phyloP scores from a whole-genome alignment of 2,797 vertebrate species.

The Crenichthys baileyi region DNA sequence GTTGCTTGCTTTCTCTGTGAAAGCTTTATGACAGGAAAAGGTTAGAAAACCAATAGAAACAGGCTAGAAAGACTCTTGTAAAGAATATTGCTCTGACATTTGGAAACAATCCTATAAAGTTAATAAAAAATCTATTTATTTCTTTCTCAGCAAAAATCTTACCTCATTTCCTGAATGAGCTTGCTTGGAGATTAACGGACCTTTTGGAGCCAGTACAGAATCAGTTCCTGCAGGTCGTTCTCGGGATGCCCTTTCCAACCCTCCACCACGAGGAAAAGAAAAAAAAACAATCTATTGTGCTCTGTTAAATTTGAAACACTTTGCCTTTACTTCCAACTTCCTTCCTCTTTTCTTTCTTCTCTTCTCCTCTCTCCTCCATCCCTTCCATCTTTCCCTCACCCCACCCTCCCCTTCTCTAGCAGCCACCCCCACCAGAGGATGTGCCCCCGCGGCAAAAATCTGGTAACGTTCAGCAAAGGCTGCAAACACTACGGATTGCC shows the following conservation, averaged over 20 bases:
- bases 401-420: slow-evolving; percentile 70
- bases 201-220: slow-evolving; percentile 1
- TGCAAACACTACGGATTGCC: slow-evolving; percentile 84
- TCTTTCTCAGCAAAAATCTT: neutral
- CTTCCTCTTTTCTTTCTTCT: slow-evolving; percentile 77
- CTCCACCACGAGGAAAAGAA: slow-evolving; percentile 43
- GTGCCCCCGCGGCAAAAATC: slow-evolving; percentile 80
- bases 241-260: slow-evolving; percentile 60
- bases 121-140: neutral
- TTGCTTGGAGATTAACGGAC: neutral
- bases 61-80: slow-evolving; percentile 3
- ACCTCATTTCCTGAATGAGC: neutral
- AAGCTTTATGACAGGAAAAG: slow-evolving; percentile 12
- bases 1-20: slow-evolving; percentile 42
- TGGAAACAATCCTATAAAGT: neutral
- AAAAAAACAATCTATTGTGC: slow-evolving; percentile 44
- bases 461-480: slow-evolving; percentile 84
- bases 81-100: slow-evolving; percentile 16
- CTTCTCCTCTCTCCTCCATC: slow-evolving; percentile 74
- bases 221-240: slow-evolving; percentile 14
- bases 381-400: slow-evolving; percentile 66
- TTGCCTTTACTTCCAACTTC: slow-evolving; percentile 83
- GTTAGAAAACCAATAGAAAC: slow-evolving; percentile 15
- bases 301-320: slow-evolving; percentile 76
- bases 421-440: slow-evolving; percentile 79